Evolutionary conservation across 1,140 invertebrate species (phyloP), one percentile per base, ranked within the genome.

Genomic region (Pogonus chalceus): DNA sequence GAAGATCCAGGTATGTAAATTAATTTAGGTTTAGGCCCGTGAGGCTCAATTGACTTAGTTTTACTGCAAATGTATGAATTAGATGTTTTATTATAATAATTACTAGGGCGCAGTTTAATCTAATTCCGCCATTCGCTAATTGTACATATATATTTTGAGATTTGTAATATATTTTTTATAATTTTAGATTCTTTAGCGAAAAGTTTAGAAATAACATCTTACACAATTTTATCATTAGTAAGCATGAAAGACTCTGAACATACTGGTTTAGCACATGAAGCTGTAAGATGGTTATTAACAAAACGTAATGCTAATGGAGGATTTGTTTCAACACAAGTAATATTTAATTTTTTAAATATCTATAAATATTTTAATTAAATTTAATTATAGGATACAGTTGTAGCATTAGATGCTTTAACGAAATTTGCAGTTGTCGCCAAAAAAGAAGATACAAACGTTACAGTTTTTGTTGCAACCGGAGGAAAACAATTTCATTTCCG

Each of bases 261-360:
- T 60, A 74, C 81, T 54, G 72, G 78, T 3, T 61, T 74, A 23
- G 78, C 77, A 10, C 64, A 74, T 35, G 71, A 75, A 21, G 72
- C 76, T 4, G 72, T 82, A 0, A 65, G 77, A 7, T 88, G 85
- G 83, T 69, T 90, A 52, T 75, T 78, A 1, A 72, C 77, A 31
- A 80, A 87, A 61, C 70, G 81, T 53, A 87, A 85, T 65, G 68
- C 78, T 2, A 68, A 78, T 26, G 86, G 86, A 24, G 85, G 84
- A 20, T 87, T 85, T 60, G 74, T 76, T 2, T 83, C 83, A 2
- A 81, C 80, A 1, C 62, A 64, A 49, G 65, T 66, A 51, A 16
- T 24, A 23, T 35, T 2, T 48, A 14, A 23, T 51, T 50, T 23
- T 20, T 37, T 52, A 31, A 49, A 23, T 31, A 18, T 4, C 14